Base-by-base conservation (phyloP, 1,140 invertebrate genomes). In the Drosophila arawakana region DNA sequence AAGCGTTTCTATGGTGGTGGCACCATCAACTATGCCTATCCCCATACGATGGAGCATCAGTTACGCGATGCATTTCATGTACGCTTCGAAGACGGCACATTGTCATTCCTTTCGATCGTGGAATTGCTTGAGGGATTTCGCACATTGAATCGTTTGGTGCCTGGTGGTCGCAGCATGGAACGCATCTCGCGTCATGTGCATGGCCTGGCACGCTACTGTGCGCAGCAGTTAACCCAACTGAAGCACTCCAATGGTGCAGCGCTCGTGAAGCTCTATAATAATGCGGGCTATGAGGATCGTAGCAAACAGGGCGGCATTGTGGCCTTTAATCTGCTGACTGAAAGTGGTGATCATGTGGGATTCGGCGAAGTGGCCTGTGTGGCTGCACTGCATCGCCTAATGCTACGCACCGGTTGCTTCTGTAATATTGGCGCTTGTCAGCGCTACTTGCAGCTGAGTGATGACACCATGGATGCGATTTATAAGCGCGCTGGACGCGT, bases 401-500 rank as follows among this genome's bases (percentile, higher is more conserved):
- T 97, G 81, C 89, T 99, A 13, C 94, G 98, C 78, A 98, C 97
- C 2, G 98, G 98, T 0, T 99, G 98, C 92, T 98, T 99, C 91
- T 99, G 98, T 92, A 99, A 99, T 93, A 96, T 98, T 6, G 98
- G 98, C 15, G 97, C 98, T 6, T 99, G 98, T 93, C 97, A 98
- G 92, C 93, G 95, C 39, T 96, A 97, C 91, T 93, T 99, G 25
- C 92, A 94, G 3, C 92, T 98, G 7, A 94, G 94, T 0, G 94
- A 95, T 44, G 91, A 95, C 4, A 95, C 97, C 43, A 93, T 98
- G 66, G 95, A 95, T 75, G 93, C 94, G 18, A 97, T 98, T 90
- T 97, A 95, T 92, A 94, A 97, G 92, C 69, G 77, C 0, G 94
- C 95, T 39, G 98, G 98, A 7, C 98, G 99, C 92, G 95, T 97